Evolutionary conservation across 2,888 invertebrate genomes (phyloP), one percentile per base, ranked within the genome.

Genomic region (Opisthograptis luteolata): DNA sequence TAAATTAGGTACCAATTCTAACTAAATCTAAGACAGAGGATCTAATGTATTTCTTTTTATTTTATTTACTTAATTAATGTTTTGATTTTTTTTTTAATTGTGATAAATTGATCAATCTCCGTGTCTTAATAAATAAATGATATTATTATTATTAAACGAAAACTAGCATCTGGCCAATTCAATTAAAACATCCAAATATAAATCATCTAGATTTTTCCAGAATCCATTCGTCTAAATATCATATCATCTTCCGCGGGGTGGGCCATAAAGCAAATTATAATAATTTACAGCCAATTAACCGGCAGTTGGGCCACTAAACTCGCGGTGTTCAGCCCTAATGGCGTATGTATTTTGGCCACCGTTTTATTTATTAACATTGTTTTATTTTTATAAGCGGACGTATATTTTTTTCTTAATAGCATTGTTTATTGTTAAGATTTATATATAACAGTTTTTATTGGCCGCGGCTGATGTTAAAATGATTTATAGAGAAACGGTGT

Each of bases 201-300:
- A 40, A 44, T 51, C 35, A 48, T 36, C 13, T 57, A 58, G 58
- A 64, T 57, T 58, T 27, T 64, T 68, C 71, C 68, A 70, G 67
- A 68, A 67, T 68, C 62, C 62, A 70, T 58, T 55, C 61, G 51
- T 66, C 64, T 68, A 66, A 76, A 74, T 73, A 68, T 71, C 70
- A 73, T 66, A 74, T 74, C 70, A n/a, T n/a, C n/a, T n/a, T 71
- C 64, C 64, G 66, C 61, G 60, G 73, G 79, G 76, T 79, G 70
- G 70, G 76, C 71, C 75, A 68, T 64, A 56, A 65, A 73, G 74
- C 78, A 72, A 76, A 84, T 84, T 82, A 83, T 79, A 58, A 76
- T 84, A 84, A 84, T 83, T 84, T 83, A 84, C 64, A 70, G 70
- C 78, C 84, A 83, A 83, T 83, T 84, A 84, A 73, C 61, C 54